Percentiles rank a stretch among this genome's conserved stretches.
Evolutionary conservation across 2,797 vertebrate genomes (phyloP).

Genomic region (Molothrus ater): DNA sequence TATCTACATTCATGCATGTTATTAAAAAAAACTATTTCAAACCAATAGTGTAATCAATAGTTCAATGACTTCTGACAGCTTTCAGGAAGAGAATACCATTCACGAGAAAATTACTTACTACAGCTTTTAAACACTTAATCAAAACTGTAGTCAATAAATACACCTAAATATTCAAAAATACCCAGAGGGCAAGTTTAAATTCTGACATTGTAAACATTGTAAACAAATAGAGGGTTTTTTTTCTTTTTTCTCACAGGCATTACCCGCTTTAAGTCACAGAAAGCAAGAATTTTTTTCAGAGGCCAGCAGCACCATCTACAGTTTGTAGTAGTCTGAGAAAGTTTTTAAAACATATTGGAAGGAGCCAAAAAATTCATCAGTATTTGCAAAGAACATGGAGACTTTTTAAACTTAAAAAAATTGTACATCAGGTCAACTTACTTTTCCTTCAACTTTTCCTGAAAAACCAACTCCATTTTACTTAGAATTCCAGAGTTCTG

Average conservation of each 20-base stretch:
- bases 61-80: background rate
- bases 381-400: background rate
- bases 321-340: background rate
- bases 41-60: background rate
- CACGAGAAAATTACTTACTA: background rate
- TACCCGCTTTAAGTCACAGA: background rate
- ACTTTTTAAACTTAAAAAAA: background rate
- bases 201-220: background rate
- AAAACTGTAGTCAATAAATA: background rate
- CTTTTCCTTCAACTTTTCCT: background rate
- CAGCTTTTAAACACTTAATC: background rate
- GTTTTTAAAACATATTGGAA: background rate
- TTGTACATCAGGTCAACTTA: background rate
- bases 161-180: background rate
- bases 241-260: background rate
- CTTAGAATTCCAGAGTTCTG: background rate
- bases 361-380: background rate
- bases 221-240: background rate
- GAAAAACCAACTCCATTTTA: background rate
- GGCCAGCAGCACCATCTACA: background rate
- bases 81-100: background rate
- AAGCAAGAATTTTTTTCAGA: background rate
- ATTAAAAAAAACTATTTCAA: background rate
- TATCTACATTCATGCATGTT: background rate
- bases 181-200: background rate